phyloP scores from a whole-genome alignment of 92 coral and sea anemone species.

The Scolanthus callimorphus region DNA sequence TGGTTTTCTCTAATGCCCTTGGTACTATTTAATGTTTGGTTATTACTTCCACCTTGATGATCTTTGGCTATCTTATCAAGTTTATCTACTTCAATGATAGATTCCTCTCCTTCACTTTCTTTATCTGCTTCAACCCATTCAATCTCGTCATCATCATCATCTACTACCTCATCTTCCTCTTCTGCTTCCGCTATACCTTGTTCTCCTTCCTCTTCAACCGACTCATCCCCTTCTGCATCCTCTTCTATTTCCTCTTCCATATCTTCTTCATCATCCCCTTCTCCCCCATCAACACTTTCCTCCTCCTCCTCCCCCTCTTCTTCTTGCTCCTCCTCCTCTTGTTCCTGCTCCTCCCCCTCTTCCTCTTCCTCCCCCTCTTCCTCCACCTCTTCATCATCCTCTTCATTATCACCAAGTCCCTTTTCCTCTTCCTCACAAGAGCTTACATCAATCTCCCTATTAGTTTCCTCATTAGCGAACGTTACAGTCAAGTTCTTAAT shows the following conservation, averaged over 20 bases:
- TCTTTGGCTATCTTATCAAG: background rate
- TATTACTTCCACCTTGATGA: background rate
- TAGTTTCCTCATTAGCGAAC: constrained; percentile 33
- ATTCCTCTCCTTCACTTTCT: background rate
- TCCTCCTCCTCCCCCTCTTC: background rate
- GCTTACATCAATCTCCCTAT: constrained; percentile 15
- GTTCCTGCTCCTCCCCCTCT: constrained; percentile 4
- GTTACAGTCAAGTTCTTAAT: constrained; percentile 38
- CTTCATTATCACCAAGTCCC: background rate
- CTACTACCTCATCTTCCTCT: constrained; percentile 4
- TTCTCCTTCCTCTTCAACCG: background rate
- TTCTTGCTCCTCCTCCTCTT: background rate
- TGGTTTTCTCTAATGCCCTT: too few relatives aligned
- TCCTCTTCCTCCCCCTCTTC: constrained; percentile 9
- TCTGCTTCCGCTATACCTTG: background rate
- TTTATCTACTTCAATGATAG: too few relatives aligned
- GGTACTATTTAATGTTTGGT: background rate
- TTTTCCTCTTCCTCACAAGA: constrained; percentile 10
- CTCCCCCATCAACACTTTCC: background rate
- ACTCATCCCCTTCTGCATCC: background rate
- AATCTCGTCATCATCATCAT: background rate
- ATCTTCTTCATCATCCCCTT: background rate
- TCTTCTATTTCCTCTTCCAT: background rate
- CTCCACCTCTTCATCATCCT: constrained; percentile 3
- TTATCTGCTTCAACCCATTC: background rate